Evolutionary conservation across 2,797 vertebrate species (phyloP).

Genomic region (Psittacula echo): DNA sequence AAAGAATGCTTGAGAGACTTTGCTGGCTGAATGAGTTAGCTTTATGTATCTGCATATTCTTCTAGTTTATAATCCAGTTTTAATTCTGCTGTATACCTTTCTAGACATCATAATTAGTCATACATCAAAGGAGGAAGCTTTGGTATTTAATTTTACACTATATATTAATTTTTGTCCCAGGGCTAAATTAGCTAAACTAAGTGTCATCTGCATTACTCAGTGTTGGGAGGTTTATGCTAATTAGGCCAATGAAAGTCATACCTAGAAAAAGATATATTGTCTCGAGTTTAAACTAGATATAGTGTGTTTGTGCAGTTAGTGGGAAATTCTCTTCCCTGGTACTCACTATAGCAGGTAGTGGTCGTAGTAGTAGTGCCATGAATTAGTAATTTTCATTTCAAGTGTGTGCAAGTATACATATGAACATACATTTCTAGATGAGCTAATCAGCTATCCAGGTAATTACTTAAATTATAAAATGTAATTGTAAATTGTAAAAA

Average conservation of each 20-base stretch:
- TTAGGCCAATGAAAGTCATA: slow-evolving; percentile 12
- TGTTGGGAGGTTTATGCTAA: neutral
- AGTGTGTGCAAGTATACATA: slow-evolving; percentile 27
- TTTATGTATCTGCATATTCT: slow-evolving; percentile 35
- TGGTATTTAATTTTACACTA: neutral
- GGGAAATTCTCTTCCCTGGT: neutral
- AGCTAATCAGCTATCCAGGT: neutral
- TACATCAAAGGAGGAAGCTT: slow-evolving; percentile 26
- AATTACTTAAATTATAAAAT: neutral
- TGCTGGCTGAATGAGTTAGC: neutral
- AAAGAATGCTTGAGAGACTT: neutral
- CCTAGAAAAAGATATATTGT: neutral
- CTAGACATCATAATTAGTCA: neutral
- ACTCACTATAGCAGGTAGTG: neutral
- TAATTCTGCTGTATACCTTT: neutral
- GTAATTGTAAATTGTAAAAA: neutral
- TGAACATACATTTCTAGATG: neutral
- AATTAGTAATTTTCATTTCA: slow-evolving; percentile 24
- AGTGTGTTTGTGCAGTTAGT: neutral
- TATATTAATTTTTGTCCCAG: slow-evolving; percentile 39
- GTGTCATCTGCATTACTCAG: slow-evolving; percentile 37
- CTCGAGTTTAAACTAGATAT: neutral
- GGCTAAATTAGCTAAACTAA: slow-evolving; percentile 48
- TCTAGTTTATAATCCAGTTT: slow-evolving; percentile 3
- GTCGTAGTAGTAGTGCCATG: neutral